Evolutionary conservation across 2,888 invertebrate genomes (phyloP).

Genomic region (Noctua comes): DNA sequence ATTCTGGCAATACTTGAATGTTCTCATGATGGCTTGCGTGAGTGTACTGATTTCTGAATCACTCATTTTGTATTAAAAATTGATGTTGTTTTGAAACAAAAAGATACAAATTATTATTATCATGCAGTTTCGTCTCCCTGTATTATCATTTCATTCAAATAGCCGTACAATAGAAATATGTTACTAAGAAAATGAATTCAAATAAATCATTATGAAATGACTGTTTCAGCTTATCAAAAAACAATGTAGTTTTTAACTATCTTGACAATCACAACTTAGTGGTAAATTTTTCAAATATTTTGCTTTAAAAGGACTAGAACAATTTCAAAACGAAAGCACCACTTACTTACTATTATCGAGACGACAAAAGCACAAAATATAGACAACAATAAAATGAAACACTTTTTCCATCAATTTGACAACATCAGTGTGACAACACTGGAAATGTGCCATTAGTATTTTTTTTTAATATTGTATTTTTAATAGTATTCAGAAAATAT

Average conservation of each 20-base stretch:
- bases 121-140: slow-evolving; percentile 69
- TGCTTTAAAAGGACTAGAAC: slow-evolving; percentile 69
- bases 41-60: background rate
- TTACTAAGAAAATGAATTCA: background rate
- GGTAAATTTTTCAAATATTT: background rate
- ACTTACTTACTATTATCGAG: slow-evolving; percentile 26
- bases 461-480: background rate
- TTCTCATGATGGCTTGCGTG: background rate
- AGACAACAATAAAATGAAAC: background rate
- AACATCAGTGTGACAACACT: background rate
- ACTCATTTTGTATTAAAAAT: background rate
- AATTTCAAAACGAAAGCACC: slow-evolving; percentile 57
- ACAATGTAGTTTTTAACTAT: background rate
- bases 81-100: background rate
- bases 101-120: slow-evolving; percentile 12
- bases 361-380: slow-evolving; percentile 31
- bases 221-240: background rate
- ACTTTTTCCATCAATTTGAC: background rate
- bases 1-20: background rate
- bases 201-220: background rate
- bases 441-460: background rate
- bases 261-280: background rate
- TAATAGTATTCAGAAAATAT: background rate
- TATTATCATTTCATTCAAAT: slow-evolving; percentile 61
- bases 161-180: slow-evolving; percentile 4